Evolutionary conservation across 2,888 invertebrate genomes (phyloP).

Genomic region (Cryptocephalus primarius): DNA sequence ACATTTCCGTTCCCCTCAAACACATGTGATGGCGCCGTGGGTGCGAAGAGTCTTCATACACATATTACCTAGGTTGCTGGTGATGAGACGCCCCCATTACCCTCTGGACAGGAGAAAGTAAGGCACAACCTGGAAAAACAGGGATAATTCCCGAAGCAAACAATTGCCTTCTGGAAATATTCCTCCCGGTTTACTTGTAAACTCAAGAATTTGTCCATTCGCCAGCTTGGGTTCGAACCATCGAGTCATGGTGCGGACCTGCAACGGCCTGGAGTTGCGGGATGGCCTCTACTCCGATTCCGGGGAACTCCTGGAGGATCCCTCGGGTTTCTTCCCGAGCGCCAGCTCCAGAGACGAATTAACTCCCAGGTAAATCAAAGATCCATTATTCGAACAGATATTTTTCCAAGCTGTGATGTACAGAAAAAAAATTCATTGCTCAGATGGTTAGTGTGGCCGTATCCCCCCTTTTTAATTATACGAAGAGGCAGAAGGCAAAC

Average conservation of each 20-base stretch:
- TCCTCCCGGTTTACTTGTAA: no score
- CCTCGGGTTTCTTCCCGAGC: constrained; percentile 43
- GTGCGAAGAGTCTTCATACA: constrained; percentile 92
- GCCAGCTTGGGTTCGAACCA: constrained; percentile 16
- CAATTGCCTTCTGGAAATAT: no score
- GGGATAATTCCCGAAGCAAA: no score
- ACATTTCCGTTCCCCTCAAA: constrained; percentile 95
- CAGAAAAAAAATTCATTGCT: no score
- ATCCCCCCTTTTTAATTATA: no score
- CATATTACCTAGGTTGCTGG: constrained; percentile 84
- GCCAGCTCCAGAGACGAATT: constrained; percentile 46
- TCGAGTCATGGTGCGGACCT: constrained; percentile 64
- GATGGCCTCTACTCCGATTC: constrained; percentile 38
- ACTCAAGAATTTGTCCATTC: not conserved
- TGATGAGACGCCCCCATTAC: constrained; percentile 77
- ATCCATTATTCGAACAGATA: not conserved
- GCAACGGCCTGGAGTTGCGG: constrained; percentile 64
- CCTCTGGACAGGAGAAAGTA: constrained; percentile 50
- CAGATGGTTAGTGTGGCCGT: no score
- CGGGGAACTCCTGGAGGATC: constrained; percentile 32
- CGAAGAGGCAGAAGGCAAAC: no score
- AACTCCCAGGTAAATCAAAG: constrained; percentile 38
- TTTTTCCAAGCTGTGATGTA: no score
- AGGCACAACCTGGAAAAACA: constrained; percentile 3
- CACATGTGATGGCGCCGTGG: constrained; percentile 97